Conservation (phyloP, 1,140 invertebrate species). For the Monomorium pharaonis region DNA sequence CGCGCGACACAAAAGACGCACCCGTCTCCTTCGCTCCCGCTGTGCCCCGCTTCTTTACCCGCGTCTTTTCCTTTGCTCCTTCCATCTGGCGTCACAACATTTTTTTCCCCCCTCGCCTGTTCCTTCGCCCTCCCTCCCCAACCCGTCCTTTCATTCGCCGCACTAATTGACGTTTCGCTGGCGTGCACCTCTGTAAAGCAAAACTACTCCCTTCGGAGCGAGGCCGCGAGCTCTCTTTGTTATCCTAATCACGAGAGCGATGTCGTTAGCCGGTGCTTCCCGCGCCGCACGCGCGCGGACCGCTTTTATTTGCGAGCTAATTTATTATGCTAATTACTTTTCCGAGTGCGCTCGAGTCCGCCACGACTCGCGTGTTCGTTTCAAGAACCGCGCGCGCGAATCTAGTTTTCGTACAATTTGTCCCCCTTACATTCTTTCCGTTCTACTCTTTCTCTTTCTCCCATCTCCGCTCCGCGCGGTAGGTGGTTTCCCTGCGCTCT, state of each 20-base stretch:
- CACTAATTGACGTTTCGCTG: slow-evolving; percentile 64
- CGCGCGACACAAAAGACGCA: slow-evolving; percentile 9
- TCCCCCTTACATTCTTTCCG: neutral
- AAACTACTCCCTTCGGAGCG: neutral
- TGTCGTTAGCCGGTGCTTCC: slow-evolving; percentile 58
- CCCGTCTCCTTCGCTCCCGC: neutral
- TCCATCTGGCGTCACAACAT: slow-evolving; percentile 10
- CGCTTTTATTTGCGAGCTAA: slow-evolving; percentile 72
- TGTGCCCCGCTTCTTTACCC: neutral
- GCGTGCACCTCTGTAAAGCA: slow-evolving; percentile 23
- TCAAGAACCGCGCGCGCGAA: neutral
- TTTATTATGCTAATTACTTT: slow-evolving; percentile 79
- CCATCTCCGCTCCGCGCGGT: neutral
- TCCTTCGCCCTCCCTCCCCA: too few relatives aligned
- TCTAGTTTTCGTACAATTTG: slow-evolving; percentile 40
- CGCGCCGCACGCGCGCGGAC: slow-evolving; percentile 6
- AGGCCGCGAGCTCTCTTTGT: slow-evolving; percentile 53
- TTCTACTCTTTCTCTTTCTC: neutral
- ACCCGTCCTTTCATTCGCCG: neutral
- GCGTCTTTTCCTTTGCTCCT: neutral
- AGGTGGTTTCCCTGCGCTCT: slow-evolving; percentile 6
- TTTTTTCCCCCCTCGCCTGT: neutral
- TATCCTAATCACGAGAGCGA: slow-evolving; percentile 64
- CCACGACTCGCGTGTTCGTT: slow-evolving; percentile 37
- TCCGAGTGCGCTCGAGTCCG: slow-evolving; percentile 60